phyloP scores from a whole-genome alignment of 2,888 invertebrate genomes.

The Brachycybe producta region DNA sequence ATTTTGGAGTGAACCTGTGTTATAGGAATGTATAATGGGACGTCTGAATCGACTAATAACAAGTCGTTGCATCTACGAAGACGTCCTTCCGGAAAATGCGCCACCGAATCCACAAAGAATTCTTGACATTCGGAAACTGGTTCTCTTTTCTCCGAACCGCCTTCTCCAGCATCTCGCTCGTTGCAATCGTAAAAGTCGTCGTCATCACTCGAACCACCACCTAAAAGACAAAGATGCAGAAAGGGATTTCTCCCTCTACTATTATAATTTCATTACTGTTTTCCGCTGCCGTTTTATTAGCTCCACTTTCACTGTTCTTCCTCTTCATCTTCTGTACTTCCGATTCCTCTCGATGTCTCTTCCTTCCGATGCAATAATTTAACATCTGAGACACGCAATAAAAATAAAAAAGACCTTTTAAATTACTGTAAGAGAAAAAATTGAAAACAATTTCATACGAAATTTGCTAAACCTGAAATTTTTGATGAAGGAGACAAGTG shows the following conservation, averaged over 20 bases:
- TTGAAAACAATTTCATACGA: not conserved
- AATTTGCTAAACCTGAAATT: constrained; percentile 51
- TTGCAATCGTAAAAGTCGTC: constrained; percentile 61
- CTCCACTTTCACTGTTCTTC: too few species aligned
- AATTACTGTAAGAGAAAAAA: not conserved
- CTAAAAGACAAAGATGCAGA: not conserved
- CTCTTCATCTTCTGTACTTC: constrained; percentile 3
- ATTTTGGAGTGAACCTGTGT: constrained; percentile 41
- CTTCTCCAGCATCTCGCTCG: constrained; percentile 21
- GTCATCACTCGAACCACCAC: constrained; percentile 35
- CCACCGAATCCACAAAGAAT: constrained; percentile 34
- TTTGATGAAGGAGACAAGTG: constrained; percentile 84
- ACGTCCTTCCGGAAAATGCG: constrained; percentile 56
- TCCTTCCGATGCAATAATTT: constrained; percentile 45
- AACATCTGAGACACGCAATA: constrained; percentile 39
- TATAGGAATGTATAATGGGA: constrained; percentile 62
- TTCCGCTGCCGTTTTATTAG: too few species aligned
- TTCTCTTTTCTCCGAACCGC: not conserved
- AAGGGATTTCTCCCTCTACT: too few species aligned
- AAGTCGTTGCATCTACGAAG: constrained; percentile 52
- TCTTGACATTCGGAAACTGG: too few species aligned
- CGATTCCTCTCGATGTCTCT: constrained; percentile 31
- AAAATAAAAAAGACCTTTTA: not conserved
- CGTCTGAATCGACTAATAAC: constrained; percentile 52
- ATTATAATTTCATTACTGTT: too few species aligned